A percentile compares a stretch with the other conserved stretches of the same genome.
These are phyloP conservation scores for Sinhomidia bicolor DNA, from an alignment of 2,888 invertebrate species.

Conservation along the genomic window DNA sequence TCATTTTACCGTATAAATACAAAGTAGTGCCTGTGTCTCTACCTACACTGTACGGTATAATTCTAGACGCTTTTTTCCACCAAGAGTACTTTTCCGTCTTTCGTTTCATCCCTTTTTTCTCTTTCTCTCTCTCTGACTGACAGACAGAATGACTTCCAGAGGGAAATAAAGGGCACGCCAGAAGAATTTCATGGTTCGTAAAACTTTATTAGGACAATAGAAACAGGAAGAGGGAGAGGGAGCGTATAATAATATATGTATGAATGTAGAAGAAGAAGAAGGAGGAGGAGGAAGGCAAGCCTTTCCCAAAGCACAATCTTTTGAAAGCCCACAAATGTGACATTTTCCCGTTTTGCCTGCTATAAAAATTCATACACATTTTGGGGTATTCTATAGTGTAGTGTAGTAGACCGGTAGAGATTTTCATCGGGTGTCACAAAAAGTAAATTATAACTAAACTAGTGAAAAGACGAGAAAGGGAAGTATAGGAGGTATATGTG, in stretches of 20 bases:
- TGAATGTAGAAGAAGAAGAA: too few species aligned
- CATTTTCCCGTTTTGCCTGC: conserved; percentile 31
- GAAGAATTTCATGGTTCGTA: conserved; percentile 77
- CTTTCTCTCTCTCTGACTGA: conserved; percentile 24
- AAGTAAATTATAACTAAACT: conserved; percentile 25
- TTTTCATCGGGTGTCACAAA: background rate
- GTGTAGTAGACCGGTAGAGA: conserved; percentile 2
- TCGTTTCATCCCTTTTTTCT: conserved; percentile 12
- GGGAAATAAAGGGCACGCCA: conserved; percentile 72
- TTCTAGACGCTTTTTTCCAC: background rate
- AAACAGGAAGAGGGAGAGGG: conserved; percentile 50
- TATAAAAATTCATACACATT: conserved; percentile 58
- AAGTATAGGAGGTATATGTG: too few species aligned
- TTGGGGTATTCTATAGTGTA: too few species aligned
- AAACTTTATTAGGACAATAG: conserved; percentile 76
- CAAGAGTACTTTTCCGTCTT: conserved; percentile 40
- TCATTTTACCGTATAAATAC: too few species aligned
- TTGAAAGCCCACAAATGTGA: conserved; percentile 62
- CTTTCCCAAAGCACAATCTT: conserved; percentile 51
- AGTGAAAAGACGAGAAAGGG: background rate
- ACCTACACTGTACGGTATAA: background rate
- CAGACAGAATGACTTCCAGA: conserved; percentile 66
- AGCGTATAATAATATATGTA: conserved; percentile 8
- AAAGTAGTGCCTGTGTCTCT: too few species aligned
- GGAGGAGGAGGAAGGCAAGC: too few species aligned